Conservation (phyloP, 1,140 invertebrate genomes). For the Conus betulinus region DNA sequence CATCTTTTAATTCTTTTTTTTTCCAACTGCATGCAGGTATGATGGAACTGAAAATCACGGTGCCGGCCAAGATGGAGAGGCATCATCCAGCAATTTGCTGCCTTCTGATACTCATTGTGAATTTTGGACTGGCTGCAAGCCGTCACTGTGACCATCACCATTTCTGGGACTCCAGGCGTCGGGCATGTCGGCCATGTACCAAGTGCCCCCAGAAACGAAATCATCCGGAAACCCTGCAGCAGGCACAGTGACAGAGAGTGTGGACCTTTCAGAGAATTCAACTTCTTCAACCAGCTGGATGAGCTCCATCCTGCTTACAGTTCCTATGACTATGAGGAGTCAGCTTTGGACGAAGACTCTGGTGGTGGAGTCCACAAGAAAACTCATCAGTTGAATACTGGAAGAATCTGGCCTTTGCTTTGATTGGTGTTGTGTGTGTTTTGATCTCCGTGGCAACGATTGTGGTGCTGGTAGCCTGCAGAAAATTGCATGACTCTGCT, state of each 20-base stretch:
- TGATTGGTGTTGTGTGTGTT: slow-evolving; percentile 55
- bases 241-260: slow-evolving; percentile 44
- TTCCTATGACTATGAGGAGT: neutral
- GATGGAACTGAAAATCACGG: neutral
- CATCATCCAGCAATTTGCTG: neutral
- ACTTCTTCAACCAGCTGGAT: slow-evolving; percentile 41
- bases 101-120: neutral
- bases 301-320: neutral
- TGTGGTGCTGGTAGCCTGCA: slow-evolving; percentile 48
- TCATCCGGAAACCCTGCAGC: slow-evolving; percentile 50
- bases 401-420: slow-evolving; percentile 54
- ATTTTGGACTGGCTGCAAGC: neutral
- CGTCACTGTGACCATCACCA: slow-evolving; percentile 25
- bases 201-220: slow-evolving; percentile 50
- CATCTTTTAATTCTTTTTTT: too few relatives aligned
- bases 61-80: neutral
- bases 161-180: slow-evolving; percentile 17
- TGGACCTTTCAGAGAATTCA: slow-evolving; percentile 52
- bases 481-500: slow-evolving; percentile 43
- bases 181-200: slow-evolving; percentile 41
- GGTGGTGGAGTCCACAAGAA: neutral
- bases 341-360: neutral
- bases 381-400: slow-evolving; percentile 37
- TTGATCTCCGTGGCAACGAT: slow-evolving; percentile 50
- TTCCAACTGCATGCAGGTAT: slow-evolving; percentile 5